Conservation (phyloP, 2,113 vertebrate genomes). For the Psittacara wagleri region DNA sequence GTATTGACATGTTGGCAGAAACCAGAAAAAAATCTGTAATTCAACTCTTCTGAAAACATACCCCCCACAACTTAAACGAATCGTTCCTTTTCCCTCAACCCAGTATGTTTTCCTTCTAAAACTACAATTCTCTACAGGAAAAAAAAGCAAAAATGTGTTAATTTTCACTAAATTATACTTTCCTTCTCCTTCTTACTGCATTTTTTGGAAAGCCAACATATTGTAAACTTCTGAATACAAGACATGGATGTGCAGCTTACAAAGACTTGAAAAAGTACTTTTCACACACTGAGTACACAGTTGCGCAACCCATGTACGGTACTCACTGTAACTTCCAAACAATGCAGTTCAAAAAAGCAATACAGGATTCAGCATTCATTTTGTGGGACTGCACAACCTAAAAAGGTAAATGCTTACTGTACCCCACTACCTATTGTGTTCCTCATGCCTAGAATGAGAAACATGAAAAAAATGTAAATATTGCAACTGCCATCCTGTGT, state of each 20-base stretch:
- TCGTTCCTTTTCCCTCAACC: background rate
- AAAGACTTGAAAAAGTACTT: background rate
- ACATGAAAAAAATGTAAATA: background rate
- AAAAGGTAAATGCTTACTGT: background rate
- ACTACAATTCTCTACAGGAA: background rate
- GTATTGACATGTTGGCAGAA: background rate
- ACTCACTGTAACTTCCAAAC: background rate
- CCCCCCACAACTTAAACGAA: background rate
- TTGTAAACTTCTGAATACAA: background rate
- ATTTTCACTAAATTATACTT: background rate
- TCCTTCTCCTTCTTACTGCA: background rate
- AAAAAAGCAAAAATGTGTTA: background rate
- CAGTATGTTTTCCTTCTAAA: background rate
- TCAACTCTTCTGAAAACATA: background rate
- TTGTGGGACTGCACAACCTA: background rate
- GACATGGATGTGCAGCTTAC: background rate
- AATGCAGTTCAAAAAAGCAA: background rate
- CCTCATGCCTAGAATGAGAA: background rate
- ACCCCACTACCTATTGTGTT: background rate
- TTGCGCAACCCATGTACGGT: background rate
- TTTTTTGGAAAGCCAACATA: background rate
- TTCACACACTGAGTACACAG: background rate
- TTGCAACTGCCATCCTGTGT: background rate
- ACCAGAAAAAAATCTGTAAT: background rate
- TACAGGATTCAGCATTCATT: background rate